These are phyloP conservation scores for Drosophila yakuba DNA, from an alignment of 1,140 invertebrate species.

Conservation along the genomic window DNA sequence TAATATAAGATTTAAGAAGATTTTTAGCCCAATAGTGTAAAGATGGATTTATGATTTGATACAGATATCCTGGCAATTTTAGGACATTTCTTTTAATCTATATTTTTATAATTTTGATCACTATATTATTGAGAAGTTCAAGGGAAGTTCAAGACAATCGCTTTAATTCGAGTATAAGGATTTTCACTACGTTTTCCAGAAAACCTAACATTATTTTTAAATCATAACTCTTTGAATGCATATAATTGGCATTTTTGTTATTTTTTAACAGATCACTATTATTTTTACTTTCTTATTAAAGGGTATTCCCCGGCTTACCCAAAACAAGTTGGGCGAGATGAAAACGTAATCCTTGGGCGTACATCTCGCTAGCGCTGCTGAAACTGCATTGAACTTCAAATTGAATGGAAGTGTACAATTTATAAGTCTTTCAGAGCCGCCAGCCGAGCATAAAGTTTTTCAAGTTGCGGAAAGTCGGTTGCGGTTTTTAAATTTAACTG, in stretches of 20 bases:
- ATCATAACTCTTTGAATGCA: too few relatives aligned
- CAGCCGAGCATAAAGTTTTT: constrained; percentile 71
- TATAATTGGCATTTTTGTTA: background rate
- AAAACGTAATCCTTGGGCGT: constrained; percentile 44
- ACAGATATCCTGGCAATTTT: too few relatives aligned
- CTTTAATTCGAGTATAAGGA: too few relatives aligned
- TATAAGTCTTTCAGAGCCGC: constrained; percentile 50
- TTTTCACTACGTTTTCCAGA: too few relatives aligned
- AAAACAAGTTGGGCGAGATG: constrained; percentile 50
- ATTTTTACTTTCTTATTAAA: background rate
- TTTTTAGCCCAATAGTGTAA: too few relatives aligned
- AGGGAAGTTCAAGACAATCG: too few relatives aligned
- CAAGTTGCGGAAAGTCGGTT: constrained; percentile 73
- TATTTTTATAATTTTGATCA: too few relatives aligned
- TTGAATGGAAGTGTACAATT: constrained; percentile 24
- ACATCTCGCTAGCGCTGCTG: constrained; percentile 52
- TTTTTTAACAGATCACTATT: background rate
- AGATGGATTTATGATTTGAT: too few relatives aligned
- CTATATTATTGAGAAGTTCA: too few relatives aligned
- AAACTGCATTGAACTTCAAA: constrained; percentile 57
- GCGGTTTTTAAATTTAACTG: constrained; percentile 74
- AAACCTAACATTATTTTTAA: too few relatives aligned
- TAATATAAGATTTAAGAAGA: too few relatives aligned
- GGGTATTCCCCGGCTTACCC: constrained; percentile 41
- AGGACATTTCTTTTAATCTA: too few relatives aligned